phyloP scores from a whole-genome alignment of 2,113 vertebrate genomes.

The Mugil cephalus region DNA sequence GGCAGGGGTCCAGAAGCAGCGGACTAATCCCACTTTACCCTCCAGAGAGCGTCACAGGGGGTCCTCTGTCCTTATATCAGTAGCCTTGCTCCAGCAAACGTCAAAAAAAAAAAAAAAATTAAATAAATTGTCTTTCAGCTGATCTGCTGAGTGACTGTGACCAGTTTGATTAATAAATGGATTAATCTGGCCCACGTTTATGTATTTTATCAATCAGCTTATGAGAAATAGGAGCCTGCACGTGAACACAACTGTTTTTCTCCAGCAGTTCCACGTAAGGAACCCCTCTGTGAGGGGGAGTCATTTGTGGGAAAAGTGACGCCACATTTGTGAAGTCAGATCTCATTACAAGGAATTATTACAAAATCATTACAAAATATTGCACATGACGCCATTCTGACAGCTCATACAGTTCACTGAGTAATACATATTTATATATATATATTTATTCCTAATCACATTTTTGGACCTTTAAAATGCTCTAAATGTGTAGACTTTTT shows the following conservation, averaged over 20 bases:
- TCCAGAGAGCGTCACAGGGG: constrained; percentile 60
- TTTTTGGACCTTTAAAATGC: no score
- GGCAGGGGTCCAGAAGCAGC: constrained; percentile 60
- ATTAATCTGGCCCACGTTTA: neutral
- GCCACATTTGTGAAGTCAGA: no score
- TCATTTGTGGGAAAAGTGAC: no score
- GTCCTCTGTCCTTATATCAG: constrained; percentile 32
- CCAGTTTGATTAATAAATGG: constrained; percentile 6
- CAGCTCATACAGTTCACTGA: no score
- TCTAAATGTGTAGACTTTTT: no score
- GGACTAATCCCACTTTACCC: constrained; percentile 78
- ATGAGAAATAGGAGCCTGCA: neutral
- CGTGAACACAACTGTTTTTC: neutral
- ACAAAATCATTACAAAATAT: no score
- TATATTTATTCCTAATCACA: no score
- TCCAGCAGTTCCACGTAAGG: no score
- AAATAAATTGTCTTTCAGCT: constrained; percentile 9
- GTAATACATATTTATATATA: no score
- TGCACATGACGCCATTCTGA: no score
- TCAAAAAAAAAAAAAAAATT: constrained; percentile 24
- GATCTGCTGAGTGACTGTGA: constrained; percentile 12
- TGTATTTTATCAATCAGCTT: neutral
- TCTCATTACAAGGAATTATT: no score
- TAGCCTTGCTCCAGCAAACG: constrained; percentile 11
- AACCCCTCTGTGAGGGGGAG: no score